Conservation (phyloP, 2,113 vertebrate species). For the Pollachius pollachius region DNA sequence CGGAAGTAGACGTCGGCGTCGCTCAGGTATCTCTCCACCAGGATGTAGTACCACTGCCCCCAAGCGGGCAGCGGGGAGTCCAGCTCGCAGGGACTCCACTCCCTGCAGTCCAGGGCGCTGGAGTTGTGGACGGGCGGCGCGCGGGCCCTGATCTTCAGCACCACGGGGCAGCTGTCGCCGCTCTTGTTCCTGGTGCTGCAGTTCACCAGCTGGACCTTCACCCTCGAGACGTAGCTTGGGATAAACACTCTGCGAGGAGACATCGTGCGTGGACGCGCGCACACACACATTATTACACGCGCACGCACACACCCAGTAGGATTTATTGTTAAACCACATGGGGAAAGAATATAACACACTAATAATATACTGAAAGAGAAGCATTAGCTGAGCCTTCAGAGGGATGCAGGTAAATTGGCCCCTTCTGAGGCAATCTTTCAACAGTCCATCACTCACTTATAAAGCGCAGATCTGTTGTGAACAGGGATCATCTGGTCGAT, state of each 20-base stretch:
- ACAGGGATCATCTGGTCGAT: slow-evolving; percentile 86
- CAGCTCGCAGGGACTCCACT: slow-evolving; percentile 79
- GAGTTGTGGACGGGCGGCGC: slow-evolving; percentile 96
- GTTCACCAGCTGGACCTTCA: slow-evolving; percentile 85
- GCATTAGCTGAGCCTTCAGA: no score
- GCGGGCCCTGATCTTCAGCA: slow-evolving; percentile 86
- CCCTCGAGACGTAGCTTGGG: slow-evolving; percentile 88
- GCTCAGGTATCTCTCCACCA: slow-evolving; percentile 84
- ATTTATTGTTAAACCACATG: neutral
- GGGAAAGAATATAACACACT: no score
- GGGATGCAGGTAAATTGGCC: no score
- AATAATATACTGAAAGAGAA: no score
- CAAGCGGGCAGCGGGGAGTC: slow-evolving; percentile 84
- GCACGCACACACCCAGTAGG: neutral
- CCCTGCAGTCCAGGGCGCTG: slow-evolving; percentile 83
- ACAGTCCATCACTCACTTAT: slow-evolving; percentile 83
- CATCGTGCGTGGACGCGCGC: neutral
- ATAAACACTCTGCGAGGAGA: slow-evolving; percentile 84
- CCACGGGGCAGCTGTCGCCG: slow-evolving; percentile 80
- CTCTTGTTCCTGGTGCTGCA: slow-evolving; percentile 78
- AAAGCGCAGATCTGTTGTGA: slow-evolving; percentile 91
- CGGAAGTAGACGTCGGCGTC: slow-evolving; percentile 83
- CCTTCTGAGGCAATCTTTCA: no score
- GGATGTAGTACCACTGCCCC: slow-evolving; percentile 97
- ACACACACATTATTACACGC: neutral